Conservation (phyloP, 2,888 invertebrate species). For the Alsophila aescularia region DNA sequence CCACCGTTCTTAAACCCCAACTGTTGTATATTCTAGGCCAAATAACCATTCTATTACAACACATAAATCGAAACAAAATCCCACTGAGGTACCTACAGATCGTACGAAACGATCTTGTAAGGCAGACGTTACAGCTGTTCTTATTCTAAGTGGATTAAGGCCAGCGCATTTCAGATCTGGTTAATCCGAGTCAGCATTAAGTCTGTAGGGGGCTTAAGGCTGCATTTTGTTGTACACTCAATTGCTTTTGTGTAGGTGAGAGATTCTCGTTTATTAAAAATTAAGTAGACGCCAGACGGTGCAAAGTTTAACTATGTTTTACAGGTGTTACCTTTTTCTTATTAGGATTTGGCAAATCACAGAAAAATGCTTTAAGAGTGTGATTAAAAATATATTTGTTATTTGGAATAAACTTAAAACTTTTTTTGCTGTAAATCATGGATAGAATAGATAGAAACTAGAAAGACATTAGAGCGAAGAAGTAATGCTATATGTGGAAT, state of each 20-base stretch:
- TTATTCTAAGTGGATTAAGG: constrained; percentile 83
- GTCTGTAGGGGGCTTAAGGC: constrained; percentile 68
- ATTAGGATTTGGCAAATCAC: too few relatives aligned
- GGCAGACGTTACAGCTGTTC: constrained; percentile 72
- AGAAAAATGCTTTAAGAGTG: too few relatives aligned
- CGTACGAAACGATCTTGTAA: constrained; percentile 64
- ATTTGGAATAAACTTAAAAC: too few relatives aligned
- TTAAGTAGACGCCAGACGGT: background rate
- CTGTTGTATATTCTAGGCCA: constrained; percentile 2
- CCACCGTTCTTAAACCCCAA: background rate
- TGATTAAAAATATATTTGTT: too few relatives aligned
- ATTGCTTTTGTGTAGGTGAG: constrained; percentile 35
- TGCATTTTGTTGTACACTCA: constrained; percentile 68
- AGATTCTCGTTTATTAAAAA: constrained; percentile 17
- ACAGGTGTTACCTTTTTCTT: background rate
- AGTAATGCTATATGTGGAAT: too few relatives aligned
- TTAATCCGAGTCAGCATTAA: constrained; percentile 77
- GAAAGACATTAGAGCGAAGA: too few relatives aligned
- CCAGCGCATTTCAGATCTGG: constrained; percentile 78
- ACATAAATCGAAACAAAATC: constrained; percentile 66
- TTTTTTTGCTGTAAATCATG: too few relatives aligned
- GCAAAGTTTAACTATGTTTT: background rate
- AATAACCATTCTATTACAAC: constrained; percentile 31
- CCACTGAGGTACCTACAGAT: constrained; percentile 47
- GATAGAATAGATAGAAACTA: too few relatives aligned